These are phyloP conservation scores for Elanus axillaris DNA, from an alignment of 2,113 vertebrate genomes.

Conservation along the genomic window DNA sequence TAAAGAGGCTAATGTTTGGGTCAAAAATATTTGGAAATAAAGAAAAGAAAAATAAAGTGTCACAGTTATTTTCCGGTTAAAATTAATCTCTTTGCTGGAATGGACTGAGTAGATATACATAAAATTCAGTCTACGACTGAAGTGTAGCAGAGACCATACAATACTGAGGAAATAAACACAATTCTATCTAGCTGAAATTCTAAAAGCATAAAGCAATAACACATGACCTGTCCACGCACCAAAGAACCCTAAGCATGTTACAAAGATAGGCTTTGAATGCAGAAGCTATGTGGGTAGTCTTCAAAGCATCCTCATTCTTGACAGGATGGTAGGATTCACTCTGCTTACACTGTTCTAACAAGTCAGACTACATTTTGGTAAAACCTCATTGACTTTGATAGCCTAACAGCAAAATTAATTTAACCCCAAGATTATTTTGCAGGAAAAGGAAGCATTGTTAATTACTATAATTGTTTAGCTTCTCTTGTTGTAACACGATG, in stretches of 20 bases:
- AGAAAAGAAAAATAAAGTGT: neutral
- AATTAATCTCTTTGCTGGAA: neutral
- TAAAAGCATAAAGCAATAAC: neutral
- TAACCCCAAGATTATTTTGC: neutral
- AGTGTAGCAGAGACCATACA: neutral
- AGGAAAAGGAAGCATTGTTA: neutral
- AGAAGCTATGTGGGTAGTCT: neutral
- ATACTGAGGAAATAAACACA: neutral
- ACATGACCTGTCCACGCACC: neutral
- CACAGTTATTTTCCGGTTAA: neutral
- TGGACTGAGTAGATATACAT: neutral
- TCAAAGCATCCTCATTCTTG: neutral
- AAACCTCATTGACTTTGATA: neutral
- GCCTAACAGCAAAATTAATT: neutral
- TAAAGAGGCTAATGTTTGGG: neutral
- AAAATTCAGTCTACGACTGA: neutral
- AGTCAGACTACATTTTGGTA: neutral
- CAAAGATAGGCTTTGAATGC: neutral
- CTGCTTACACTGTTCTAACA: neutral
- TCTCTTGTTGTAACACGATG: neutral
- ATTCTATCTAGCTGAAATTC: neutral
- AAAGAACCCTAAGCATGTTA: neutral
- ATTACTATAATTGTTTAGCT: neutral
- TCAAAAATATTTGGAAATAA: constrained; percentile 28
- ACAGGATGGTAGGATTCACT: neutral